These are phyloP conservation scores for human (Homo sapiens) DNA, from an alignment of 2,113 vertebrate genomes.

Conservation along the genomic window DNA sequence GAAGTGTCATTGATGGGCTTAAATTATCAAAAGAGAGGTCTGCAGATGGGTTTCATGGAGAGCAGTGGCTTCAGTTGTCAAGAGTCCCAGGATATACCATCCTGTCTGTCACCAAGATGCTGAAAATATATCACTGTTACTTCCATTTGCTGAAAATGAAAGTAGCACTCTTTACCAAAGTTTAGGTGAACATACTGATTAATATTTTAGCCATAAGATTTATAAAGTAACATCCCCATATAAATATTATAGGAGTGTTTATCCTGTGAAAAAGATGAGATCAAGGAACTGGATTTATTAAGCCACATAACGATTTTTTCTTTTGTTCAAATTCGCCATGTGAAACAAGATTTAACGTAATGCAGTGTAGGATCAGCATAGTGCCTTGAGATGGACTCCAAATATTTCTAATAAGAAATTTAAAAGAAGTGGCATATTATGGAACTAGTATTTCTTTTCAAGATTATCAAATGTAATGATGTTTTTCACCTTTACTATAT, in stretches of 20 bases:
- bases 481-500: not conserved
- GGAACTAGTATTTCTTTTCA: not conserved
- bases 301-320: not conserved
- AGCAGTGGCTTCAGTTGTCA: slow-evolving; percentile 17
- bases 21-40: slow-evolving; percentile 50
- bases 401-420: slow-evolving; percentile 21
- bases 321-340: slow-evolving; percentile 5
- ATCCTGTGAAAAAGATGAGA: slow-evolving; percentile 6
- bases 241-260: slow-evolving; percentile 15
- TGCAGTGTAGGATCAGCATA: not conserved
- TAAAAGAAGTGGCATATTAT: not conserved
- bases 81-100: not conserved
- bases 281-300: not conserved
- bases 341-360: slow-evolving; percentile 11
- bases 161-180: not conserved
- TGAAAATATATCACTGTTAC: not conserved
- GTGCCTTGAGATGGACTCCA: not conserved
- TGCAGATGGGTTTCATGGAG: slow-evolving; percentile 35
- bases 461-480: not conserved
- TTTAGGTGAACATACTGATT: not conserved
- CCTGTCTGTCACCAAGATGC: not conserved
- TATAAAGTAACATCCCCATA: not conserved
- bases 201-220: slow-evolving; percentile 36
- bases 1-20: slow-evolving; percentile 60
- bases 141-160: not conserved